Evolutionary conservation across 2,113 vertebrate species (phyloP), one percentile per base, ranked within the genome.

Genomic region (Cercopithecus mona): DNA sequence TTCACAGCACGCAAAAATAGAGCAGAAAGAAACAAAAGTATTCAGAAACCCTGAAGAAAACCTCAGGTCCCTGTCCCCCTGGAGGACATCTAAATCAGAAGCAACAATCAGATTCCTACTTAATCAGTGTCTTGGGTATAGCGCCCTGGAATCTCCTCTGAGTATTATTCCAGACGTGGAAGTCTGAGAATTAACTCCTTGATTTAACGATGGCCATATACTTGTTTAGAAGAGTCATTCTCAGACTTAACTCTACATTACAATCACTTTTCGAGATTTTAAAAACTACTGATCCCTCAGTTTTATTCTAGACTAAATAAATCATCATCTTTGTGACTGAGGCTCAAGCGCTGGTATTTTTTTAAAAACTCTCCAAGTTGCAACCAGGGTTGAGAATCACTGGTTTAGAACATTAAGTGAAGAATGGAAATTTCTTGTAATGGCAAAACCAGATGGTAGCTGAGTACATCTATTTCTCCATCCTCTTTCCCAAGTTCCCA

Each of bases 301-400:
- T 88, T 96, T 57, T 48, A 96, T 61, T 68, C 23, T 38, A 76
- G 27, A 66, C 11, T 79, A 88, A 92, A 92, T 94, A 94, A 92
- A 93, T 75, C 73, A 92, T 68, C 40, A 83, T 32, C n/a, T 40
- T 83, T 68, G 43, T 25, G 22, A 82, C 48, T 38, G 22, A 80
- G 23, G 1, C 27, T 87, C 45, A 79, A n/a, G 68, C 90, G 90
- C 0, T 61, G 43, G 4, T 92, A 68, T 88, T 90, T 30, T 16
- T 22, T 32, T 20, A 6, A 75, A 66, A 57, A 40, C 3, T 50
- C 50, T 55, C n/a, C 45, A 83, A 90, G 48, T 59, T 92, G 2
- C 20, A 43, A 9, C 55, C 40, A 85, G 68, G 16, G 76, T 35
- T 90, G 75, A 82, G 48, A 92, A 45, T 72, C n/a, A 64, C 0